Evolutionary conservation across 2,113 vertebrate species (phyloP).

Genomic region (Vimba vimba): DNA sequence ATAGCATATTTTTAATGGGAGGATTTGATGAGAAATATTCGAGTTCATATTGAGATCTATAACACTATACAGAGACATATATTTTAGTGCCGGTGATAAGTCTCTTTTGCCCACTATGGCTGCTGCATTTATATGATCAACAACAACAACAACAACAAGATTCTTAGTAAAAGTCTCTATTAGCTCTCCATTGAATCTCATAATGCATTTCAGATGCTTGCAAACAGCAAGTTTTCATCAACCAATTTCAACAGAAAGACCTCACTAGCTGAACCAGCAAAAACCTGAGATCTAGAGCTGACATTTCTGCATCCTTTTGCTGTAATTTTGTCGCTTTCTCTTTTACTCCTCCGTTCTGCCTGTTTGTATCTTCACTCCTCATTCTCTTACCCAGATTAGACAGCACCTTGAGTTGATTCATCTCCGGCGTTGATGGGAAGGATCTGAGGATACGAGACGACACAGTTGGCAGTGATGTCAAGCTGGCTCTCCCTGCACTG

Average conservation of each 20-base stretch:
- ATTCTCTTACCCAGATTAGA: background rate
- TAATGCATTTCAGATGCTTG: background rate
- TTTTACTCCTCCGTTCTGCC: no score
- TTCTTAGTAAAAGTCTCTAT: background rate
- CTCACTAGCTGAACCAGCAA: background rate
- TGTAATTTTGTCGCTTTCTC: background rate
- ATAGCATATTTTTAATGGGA: background rate
- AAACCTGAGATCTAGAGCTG: background rate
- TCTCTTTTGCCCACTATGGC: no score
- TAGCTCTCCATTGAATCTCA: background rate
- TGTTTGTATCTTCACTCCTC: background rate
- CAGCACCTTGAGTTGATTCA: background rate
- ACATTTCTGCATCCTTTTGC: background rate
- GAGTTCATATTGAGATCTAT: background rate
- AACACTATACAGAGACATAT: no score
- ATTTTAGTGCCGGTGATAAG: no score
- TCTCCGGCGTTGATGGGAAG: background rate
- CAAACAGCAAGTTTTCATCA: background rate
- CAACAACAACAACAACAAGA: no score
- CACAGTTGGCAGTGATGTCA: constrained; percentile 10
- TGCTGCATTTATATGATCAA: no score
- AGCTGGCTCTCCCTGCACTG: background rate
- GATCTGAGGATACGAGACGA: background rate
- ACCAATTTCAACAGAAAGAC: background rate
- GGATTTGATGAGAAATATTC: background rate